A percentile compares a stretch with the other conserved stretches of the same genome.
phyloP scores from a whole-genome alignment of 2,888 invertebrate genomes.

The Eristalis tenax region DNA sequence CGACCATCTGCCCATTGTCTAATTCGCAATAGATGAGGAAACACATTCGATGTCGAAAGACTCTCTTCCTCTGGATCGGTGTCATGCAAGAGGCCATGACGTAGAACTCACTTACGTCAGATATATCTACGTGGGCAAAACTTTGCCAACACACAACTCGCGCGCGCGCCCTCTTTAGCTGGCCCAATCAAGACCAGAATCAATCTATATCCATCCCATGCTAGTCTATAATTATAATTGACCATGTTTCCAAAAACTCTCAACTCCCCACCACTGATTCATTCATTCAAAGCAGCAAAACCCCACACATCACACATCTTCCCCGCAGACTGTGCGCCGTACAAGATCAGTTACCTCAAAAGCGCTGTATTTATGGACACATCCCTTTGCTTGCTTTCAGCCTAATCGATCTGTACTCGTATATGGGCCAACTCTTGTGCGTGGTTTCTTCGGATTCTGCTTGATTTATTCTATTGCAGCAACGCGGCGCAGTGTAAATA shows the following conservation, averaged over 20 bases:
- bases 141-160: neutral
- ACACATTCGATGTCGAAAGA: neutral
- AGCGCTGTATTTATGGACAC: constrained; percentile 19
- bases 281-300: neutral
- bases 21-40: neutral
- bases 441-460: constrained; percentile 13
- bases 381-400: constrained; percentile 12
- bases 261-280: neutral
- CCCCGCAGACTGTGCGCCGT: neutral
- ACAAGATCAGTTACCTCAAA: neutral
- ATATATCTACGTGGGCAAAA: neutral
- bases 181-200: neutral
- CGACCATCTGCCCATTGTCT: neutral
- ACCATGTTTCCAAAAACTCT: neutral
- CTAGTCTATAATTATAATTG: neutral
- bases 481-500: constrained; percentile 31
- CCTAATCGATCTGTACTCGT: neutral
- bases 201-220: neutral
- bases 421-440: neutral
- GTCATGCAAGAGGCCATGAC: neutral
- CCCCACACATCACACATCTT: neutral
- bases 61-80: neutral
- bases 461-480: constrained; percentile 43
- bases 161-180: neutral
- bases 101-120: neutral